Percentiles rank a stretch among this genome's conserved stretches.
Conservation (phyloP, 92 coral and sea anemone genomes). For the Epizoanthus scotinus region DNA sequence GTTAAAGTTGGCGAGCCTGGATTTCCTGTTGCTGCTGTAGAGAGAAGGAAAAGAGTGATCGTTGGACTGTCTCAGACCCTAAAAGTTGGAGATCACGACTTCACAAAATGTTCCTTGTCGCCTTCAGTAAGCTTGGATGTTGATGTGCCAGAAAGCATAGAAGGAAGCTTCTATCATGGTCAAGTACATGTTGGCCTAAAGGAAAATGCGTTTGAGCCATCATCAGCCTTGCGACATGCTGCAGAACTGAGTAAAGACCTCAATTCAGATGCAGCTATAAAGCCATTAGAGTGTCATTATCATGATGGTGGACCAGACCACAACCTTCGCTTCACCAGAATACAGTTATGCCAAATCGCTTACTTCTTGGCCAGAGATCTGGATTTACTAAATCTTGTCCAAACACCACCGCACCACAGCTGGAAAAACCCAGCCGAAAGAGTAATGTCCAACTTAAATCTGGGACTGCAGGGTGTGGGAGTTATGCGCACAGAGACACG, state of each 20-base stretch:
- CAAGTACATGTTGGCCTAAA: conserved; percentile 55
- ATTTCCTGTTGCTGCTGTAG: conserved; percentile 63
- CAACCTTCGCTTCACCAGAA: conserved; percentile 37
- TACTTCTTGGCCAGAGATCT: conserved; percentile 39
- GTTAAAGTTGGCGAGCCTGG: conserved; percentile 68
- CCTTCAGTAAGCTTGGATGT: conserved; percentile 65
- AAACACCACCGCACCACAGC: conserved; percentile 50
- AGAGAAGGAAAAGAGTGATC: conserved; percentile 57
- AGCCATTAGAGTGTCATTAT: conserved; percentile 35
- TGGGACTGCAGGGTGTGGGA: conserved; percentile 57
- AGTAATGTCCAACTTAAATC: conserved; percentile 61
- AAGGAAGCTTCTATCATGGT: conserved; percentile 58
- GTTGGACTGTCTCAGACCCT: conserved; percentile 57
- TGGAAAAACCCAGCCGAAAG: conserved; percentile 67
- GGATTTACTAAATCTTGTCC: conserved; percentile 40
- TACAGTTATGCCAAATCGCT: conserved; percentile 41
- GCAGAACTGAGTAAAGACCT: conserved; percentile 31
- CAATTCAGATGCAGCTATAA: background rate
- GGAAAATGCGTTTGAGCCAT: conserved; percentile 51
- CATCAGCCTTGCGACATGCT: conserved; percentile 63
- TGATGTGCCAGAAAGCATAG: conserved; percentile 48
- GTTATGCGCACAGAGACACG: conserved; percentile 45
- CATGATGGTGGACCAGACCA: conserved; percentile 52
- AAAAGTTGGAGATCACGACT: conserved; percentile 68
- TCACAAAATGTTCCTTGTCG: conserved; percentile 58